Evolutionary conservation across 2,797 vertebrate species (phyloP).

Genomic region (Acipenser ruthenus): DNA sequence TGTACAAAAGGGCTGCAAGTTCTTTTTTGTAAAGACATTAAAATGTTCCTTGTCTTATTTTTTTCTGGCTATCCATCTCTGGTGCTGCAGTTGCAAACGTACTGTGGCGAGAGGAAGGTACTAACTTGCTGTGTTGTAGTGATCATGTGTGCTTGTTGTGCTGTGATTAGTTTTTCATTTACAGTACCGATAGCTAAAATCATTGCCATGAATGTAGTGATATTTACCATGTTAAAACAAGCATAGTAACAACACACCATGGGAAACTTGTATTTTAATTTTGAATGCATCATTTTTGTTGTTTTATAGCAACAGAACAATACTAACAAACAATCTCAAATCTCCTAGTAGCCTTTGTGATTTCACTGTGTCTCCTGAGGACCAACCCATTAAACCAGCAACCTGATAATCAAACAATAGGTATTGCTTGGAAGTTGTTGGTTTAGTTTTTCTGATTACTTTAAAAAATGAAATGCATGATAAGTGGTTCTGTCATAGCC

Average conservation of each 20-base stretch:
- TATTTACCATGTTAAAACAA: no score
- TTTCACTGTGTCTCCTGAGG: no score
- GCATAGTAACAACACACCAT: neutral
- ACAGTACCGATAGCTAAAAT: no score
- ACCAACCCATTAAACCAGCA: no score
- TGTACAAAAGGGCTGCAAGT: constrained; percentile 2
- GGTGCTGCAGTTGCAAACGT: constrained; percentile 75
- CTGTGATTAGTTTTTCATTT: constrained; percentile 25
- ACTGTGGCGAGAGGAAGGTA: constrained; percentile 84
- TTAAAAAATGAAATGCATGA: no score
- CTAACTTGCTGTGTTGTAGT: constrained; percentile 40
- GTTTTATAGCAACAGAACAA: no score
- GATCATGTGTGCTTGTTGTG: constrained; percentile 47
- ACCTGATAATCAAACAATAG: no score
- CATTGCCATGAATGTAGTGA: no score
- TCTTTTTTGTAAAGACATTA: neutral
- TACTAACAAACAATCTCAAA: no score
- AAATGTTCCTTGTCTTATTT: constrained; percentile 28
- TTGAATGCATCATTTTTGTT: neutral
- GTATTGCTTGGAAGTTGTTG: neutral
- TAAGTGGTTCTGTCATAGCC: no score
- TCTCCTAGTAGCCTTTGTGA: no score
- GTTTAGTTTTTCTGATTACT: neutral
- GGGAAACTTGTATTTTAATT: neutral
- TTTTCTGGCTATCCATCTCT: constrained; percentile 41